Conservation (phyloP, 2,888 invertebrate genomes). For the Tachina grossa region DNA sequence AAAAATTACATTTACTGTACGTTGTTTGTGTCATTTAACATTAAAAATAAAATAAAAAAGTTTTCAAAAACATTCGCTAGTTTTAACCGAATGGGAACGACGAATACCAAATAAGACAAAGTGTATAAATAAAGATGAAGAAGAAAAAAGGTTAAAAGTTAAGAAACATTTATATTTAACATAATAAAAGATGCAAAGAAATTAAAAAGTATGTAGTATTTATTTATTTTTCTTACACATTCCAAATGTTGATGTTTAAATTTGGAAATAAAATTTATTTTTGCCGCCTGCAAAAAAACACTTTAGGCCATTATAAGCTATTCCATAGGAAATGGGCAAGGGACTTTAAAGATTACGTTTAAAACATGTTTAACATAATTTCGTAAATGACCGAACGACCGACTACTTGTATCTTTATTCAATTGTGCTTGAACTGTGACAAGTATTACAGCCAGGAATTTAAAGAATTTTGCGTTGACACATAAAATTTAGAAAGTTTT, state of each 20-base stretch:
- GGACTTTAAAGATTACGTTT: background rate
- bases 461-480: background rate
- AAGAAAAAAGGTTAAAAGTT: background rate
- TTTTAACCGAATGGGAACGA: background rate
- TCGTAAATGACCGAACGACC: background rate
- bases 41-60: conserved; percentile 5
- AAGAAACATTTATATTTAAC: conserved; percentile 24
- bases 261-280: background rate
- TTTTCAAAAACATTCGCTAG: conserved; percentile 4
- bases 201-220: background rate
- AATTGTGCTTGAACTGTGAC: conserved; percentile 33
- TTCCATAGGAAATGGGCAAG: background rate
- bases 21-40: conserved; percentile 45
- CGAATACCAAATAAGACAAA: background rate
- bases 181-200: conserved; percentile 26
- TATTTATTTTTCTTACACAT: background rate
- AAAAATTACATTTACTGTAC: conserved; percentile 33
- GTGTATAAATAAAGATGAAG: background rate
- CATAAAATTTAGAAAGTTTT: background rate
- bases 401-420: background rate
- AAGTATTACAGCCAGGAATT: background rate
- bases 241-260: conserved; percentile 7
- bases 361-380: background rate
- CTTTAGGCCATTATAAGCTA: conserved; percentile 2
- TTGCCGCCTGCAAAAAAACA: background rate